Evolutionary conservation across 1,140 invertebrate species (phyloP).

Genomic region (Tribolium madens): DNA sequence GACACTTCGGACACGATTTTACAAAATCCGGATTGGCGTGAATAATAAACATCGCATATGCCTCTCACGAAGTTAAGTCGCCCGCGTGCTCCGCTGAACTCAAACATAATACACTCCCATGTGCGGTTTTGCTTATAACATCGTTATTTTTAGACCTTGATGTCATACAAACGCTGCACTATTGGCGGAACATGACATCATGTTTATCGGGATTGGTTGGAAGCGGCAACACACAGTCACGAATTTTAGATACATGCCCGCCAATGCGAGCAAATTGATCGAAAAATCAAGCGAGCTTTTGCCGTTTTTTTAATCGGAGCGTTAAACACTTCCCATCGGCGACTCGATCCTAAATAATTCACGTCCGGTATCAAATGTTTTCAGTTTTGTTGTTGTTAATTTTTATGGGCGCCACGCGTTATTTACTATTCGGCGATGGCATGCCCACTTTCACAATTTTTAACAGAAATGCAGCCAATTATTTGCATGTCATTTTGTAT

Average conservation of each 20-base stretch:
- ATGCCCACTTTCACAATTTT: not conserved
- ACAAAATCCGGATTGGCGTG: constrained; percentile 49
- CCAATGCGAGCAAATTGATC: constrained; percentile 42
- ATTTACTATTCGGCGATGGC: too few relatives aligned
- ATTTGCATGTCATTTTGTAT: not conserved
- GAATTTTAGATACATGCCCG: constrained; percentile 52
- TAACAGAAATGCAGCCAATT: not conserved
- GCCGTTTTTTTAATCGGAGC: not conserved
- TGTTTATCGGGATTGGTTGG: constrained; percentile 50
- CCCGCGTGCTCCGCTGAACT: constrained; percentile 58
- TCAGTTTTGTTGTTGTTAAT: too few relatives aligned
- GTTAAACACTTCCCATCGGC: not conserved
- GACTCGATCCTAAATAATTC: too few relatives aligned
- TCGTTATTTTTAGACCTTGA: constrained; percentile 60
- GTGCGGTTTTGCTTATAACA: constrained; percentile 59
- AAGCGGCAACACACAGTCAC: constrained; percentile 41
- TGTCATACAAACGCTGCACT: constrained; percentile 46
- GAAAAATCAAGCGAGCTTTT: constrained; percentile 11
- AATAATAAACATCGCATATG: constrained; percentile 60
- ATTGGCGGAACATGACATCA: constrained; percentile 55
- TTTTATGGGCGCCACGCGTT: too few relatives aligned
- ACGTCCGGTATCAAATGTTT: too few relatives aligned
- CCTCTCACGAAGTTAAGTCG: constrained; percentile 51
- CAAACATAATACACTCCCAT: constrained; percentile 59
- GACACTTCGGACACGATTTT: constrained; percentile 54